A percentile compares a stretch with the other conserved stretches of the same genome.
Conservation (phyloP, 2,113 vertebrate genomes). For the Mirza zaza region DNA sequence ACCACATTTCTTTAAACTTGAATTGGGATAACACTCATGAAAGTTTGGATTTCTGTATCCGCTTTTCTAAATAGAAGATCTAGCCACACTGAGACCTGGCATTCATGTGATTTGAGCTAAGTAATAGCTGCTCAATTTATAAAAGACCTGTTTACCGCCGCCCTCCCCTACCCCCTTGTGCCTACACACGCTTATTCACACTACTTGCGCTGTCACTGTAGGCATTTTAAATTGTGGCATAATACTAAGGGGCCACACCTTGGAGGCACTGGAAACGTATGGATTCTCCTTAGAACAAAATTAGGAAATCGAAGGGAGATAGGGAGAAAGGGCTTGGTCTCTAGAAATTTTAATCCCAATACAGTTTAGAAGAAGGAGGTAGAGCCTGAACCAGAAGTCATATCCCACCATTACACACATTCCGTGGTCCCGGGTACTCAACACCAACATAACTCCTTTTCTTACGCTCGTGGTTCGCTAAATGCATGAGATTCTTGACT, state of each 20-base stretch:
- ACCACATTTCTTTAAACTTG: not conserved
- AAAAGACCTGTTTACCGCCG: not conserved
- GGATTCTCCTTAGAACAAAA: not conserved
- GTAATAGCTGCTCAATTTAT: not conserved
- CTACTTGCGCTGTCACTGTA: accelerated
- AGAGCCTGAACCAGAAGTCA: not conserved
- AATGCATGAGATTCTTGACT: not conserved
- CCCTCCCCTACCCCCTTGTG: accelerated
- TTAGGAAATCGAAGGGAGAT: not conserved
- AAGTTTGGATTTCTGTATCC: not conserved
- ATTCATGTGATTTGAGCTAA: not conserved
- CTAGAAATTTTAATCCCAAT: not conserved
- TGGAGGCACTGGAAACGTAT: not conserved
- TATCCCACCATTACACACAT: not conserved
- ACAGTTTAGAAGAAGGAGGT: not conserved
- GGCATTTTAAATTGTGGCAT: not conserved
- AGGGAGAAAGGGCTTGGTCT: not conserved
- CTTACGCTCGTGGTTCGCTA: not conserved
- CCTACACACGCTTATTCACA: not conserved
- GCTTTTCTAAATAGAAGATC: not conserved
- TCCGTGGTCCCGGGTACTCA: not conserved
- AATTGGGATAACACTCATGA: not conserved
- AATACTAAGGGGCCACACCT: not conserved
- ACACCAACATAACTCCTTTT: not conserved
- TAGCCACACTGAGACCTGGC: not conserved